Base-by-base conservation (phyloP, 2,888 invertebrate species). In the Sialis fuliginosa region DNA sequence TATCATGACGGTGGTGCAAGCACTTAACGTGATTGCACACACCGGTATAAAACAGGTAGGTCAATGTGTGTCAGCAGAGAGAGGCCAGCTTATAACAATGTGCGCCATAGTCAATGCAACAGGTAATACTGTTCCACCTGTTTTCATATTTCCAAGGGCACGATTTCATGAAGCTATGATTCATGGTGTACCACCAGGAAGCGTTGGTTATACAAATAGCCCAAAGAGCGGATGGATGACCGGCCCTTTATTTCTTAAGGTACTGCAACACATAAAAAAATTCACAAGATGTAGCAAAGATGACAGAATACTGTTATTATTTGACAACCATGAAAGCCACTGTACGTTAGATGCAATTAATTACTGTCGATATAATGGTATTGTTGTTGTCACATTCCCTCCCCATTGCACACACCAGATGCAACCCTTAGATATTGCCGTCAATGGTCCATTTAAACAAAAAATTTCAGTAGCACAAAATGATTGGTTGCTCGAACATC, bases 361-460 rank as follows among this genome's bases (percentile, higher is more conserved):
- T 49, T 54, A 54, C 55, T 52, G 55, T 33, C 55, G 56, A 52
- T 57, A 57, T 43, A 55, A 60, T 52, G 60, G 60, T 6, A 55
- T 62, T 44, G 49, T 58, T 31, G 42, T 60, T 44, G 47, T 61
- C 33, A 57, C 60, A 7, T 58, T 63, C 48, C 60, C 61, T 13
- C 61, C 60, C 5, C 61, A 63, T 46, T 56, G 56, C 51, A 52
- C 52, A 33, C 58, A 60, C 50, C 53, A 53, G 46, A 47, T 62
- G 37, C 61, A 63, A 52, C 61, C 59, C n/a, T 42, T 53, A 6
- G 52, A 53, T 46, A 44, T 44, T 22, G 32, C 37, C 8, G 42
- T 53, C 30, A 53, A 45, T 49, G 52, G 60, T 13, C 54, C 58
- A 7, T 58, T 62, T 44, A 61, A 62, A 51, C 51, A 49, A 22